Evolutionary conservation across 2,797 vertebrate genomes (phyloP).

Genomic region (Apogon talboti): DNA sequence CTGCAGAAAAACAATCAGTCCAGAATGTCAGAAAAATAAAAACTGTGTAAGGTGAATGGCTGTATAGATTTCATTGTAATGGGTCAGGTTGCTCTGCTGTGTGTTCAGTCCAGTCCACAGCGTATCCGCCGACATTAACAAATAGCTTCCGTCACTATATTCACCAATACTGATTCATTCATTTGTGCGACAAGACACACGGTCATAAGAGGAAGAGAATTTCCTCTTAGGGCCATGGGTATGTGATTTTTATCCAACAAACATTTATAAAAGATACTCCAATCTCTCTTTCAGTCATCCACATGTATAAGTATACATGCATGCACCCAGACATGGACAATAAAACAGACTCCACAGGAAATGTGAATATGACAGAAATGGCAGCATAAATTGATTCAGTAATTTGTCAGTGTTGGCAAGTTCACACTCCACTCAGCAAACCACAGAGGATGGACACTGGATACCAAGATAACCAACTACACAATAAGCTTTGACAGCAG

Average conservation of each 20-base stretch:
- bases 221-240: slow-evolving; percentile 10
- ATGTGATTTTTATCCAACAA: slow-evolving; percentile 14
- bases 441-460: slow-evolving; percentile 46
- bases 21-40: not conserved
- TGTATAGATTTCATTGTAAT: not conserved
- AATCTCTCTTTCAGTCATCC: slow-evolving; percentile 27
- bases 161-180: slow-evolving; percentile 4
- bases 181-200: slow-evolving; percentile 4
- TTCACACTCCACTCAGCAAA: slow-evolving; percentile 33
- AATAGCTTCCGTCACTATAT: not conserved
- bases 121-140: slow-evolving; percentile 8
- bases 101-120: slow-evolving; percentile 58
- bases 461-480: slow-evolving; percentile 22
- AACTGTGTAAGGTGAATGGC: too few species aligned
- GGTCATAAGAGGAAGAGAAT: slow-evolving; percentile 16
- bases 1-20: slow-evolving; percentile 7
- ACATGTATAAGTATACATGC: slow-evolving; percentile 42
- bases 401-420: slow-evolving; percentile 22
- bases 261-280: slow-evolving; percentile 35
- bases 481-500: slow-evolving; percentile 29
- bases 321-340: slow-evolving; percentile 16
- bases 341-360: slow-evolving; percentile 18
- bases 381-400: slow-evolving; percentile 23
- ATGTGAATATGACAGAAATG: slow-evolving; percentile 27
- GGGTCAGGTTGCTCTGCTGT: slow-evolving; percentile 22